Percentiles rank a stretch among this genome's conserved stretches.
These are phyloP conservation scores for Pectinophora gossypiella DNA, from an alignment of 1,140 invertebrate genomes.

Conservation along the genomic window DNA sequence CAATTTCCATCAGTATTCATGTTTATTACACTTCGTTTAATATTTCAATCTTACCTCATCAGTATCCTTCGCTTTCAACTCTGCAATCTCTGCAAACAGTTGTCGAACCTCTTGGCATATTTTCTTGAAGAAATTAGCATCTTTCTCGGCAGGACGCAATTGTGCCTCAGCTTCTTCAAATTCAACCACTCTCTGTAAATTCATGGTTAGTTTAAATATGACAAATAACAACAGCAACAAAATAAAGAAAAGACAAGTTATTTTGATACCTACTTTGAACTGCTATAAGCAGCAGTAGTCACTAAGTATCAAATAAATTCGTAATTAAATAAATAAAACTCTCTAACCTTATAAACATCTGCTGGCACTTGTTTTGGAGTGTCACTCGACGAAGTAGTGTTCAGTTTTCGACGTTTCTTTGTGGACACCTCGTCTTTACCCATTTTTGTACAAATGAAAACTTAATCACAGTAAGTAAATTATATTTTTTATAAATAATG, in stretches of 20 bases:
- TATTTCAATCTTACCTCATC: slow-evolving; percentile 73
- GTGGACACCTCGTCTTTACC: slow-evolving; percentile 58
- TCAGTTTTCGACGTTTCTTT: slow-evolving; percentile 63
- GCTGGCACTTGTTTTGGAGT: slow-evolving; percentile 39
- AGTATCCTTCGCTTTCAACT: slow-evolving; percentile 77
- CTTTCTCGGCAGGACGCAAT: slow-evolving; percentile 78
- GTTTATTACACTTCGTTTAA: no score
- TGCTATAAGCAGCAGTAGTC: no score
- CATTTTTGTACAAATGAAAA: slow-evolving; percentile 24
- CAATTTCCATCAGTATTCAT: no score
- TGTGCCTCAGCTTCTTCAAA: slow-evolving; percentile 86
- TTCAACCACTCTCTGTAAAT: slow-evolving; percentile 77
- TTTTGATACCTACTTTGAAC: no score
- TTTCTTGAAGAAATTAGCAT: slow-evolving; percentile 81
- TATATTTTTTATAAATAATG: neutral
- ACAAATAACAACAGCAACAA: no score
- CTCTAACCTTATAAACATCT: slow-evolving; percentile 62
- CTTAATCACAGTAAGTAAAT: neutral
- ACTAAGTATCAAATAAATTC: no score
- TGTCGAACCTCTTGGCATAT: slow-evolving; percentile 81
- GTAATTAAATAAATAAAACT: no score
- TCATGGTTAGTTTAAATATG: no score
- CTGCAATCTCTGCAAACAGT: slow-evolving; percentile 79
- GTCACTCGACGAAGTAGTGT: slow-evolving; percentile 42
- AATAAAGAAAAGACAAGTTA: no score